These are phyloP conservation scores for Melanotus villosus DNA, from an alignment of 2,888 invertebrate genomes.

Conservation along the genomic window DNA sequence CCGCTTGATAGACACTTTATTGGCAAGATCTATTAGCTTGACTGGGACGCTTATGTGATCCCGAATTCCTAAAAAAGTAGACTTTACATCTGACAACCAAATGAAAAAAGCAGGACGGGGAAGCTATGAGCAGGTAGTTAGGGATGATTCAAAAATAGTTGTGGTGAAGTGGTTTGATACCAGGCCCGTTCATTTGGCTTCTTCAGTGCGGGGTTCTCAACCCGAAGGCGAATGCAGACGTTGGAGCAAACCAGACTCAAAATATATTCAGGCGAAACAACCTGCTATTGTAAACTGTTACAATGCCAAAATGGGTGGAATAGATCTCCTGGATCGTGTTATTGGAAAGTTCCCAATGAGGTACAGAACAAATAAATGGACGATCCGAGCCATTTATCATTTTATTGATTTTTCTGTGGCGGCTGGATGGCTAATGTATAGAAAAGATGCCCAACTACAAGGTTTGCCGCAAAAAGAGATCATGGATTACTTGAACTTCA, in stretches of 20 bases:
- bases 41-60: constrained; percentile 44
- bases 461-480: not conserved
- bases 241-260: not conserved
- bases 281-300: constrained; percentile 24
- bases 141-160: not conserved
- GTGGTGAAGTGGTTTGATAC: constrained; percentile 31
- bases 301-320: constrained; percentile 48
- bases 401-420: constrained; percentile 50
- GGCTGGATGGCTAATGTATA: constrained; percentile 37
- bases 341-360: constrained; percentile 49
- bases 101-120: constrained; percentile 34
- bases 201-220: not conserved
- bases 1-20: constrained; percentile 17
- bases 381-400: constrained; percentile 45
- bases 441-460: too few relatives aligned
- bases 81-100: constrained; percentile 30
- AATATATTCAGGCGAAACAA: not conserved
- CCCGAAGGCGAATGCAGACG: not conserved
- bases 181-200: constrained; percentile 29
- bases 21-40: constrained; percentile 14
- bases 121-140: constrained; percentile 24
- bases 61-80: constrained; percentile 32
- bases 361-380: constrained; percentile 51
- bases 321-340: constrained; percentile 46
- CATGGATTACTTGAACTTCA: constrained; percentile 7